phyloP scores from a whole-genome alignment of 2,888 invertebrate genomes.

The Sabellastarte sp. region DNA sequence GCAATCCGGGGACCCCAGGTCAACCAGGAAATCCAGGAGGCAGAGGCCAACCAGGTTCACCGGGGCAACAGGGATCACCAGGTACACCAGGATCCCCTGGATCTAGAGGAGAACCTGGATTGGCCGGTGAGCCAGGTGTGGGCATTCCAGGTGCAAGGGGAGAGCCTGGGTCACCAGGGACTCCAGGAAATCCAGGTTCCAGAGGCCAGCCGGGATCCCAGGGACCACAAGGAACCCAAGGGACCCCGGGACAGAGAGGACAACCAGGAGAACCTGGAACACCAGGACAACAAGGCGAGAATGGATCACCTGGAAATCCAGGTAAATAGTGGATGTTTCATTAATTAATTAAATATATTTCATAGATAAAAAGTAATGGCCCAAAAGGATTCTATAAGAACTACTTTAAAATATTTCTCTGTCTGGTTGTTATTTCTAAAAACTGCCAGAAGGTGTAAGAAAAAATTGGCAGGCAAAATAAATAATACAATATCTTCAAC shows the following conservation, averaged over 20 bases:
- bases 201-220: slow-evolving; percentile 14
- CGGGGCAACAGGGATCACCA: not conserved
- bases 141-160: not conserved
- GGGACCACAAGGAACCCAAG: slow-evolving; percentile 64
- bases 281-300: slow-evolving; percentile 9
- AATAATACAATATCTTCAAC: too few relatives aligned
- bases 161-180: slow-evolving; percentile 6
- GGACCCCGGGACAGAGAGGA: slow-evolving; percentile 53
- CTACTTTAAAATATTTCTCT: too few relatives aligned
- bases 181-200: slow-evolving; percentile 10
- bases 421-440: too few relatives aligned
- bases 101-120: not conserved
- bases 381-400: too few relatives aligned
- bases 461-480: too few relatives aligned
- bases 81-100: slow-evolving; percentile 6
- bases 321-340: too few relatives aligned
- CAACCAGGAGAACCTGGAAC: slow-evolving; percentile 24
- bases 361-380: too few relatives aligned
- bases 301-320: slow-evolving; percentile 10
- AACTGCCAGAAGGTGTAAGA: too few relatives aligned
- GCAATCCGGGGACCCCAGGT: slow-evolving; percentile 18
- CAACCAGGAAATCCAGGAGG: slow-evolving; percentile 22
- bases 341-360: too few relatives aligned
- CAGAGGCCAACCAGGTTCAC: not conserved
- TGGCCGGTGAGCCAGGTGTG: not conserved